Evolutionary conservation across 2,888 invertebrate genomes (phyloP).

Genomic region (Lepetodrilus schrolli): DNA sequence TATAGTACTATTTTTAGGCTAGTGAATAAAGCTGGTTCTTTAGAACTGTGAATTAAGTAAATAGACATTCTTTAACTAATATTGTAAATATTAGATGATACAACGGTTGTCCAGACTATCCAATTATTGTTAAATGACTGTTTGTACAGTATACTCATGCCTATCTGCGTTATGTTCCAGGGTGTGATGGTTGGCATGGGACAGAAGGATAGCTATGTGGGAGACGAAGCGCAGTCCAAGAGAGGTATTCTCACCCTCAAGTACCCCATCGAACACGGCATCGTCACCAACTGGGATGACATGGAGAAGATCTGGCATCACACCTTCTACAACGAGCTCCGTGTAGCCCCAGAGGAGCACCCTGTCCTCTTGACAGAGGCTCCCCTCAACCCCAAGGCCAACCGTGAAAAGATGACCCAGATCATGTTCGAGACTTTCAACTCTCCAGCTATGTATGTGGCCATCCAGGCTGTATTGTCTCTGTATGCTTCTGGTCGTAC

Average conservation of each 20-base stretch:
- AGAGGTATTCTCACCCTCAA: conserved; percentile 70
- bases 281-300: conserved; percentile 74
- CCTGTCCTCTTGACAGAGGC: conserved; percentile 91
- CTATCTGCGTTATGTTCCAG: conserved; percentile 36
- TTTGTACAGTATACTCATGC: not conserved
- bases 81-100: too few species aligned
- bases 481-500: conserved; percentile 96
- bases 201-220: conserved; percentile 69
- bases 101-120: too few species aligned
- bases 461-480: conserved; percentile 95
- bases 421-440: conserved; percentile 83
- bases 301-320: conserved; percentile 75
- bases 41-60: too few species aligned
- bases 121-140: too few species aligned
- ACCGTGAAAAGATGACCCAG: conserved; percentile 88
- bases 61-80: too few species aligned
- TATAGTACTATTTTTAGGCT: too few species aligned
- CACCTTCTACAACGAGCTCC: conserved; percentile 73
- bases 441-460: conserved; percentile 95
- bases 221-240: conserved; percentile 70
- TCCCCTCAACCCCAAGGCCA: conserved; percentile 91
- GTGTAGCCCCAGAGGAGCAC: conserved; percentile 83
- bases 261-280: conserved; percentile 73
- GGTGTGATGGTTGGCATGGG: conserved; percentile 67
- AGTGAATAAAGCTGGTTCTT: conserved; percentile 16